These are phyloP conservation scores for Sylvia atricapilla DNA, from an alignment of 2,113 vertebrate species.

Conservation along the genomic window DNA sequence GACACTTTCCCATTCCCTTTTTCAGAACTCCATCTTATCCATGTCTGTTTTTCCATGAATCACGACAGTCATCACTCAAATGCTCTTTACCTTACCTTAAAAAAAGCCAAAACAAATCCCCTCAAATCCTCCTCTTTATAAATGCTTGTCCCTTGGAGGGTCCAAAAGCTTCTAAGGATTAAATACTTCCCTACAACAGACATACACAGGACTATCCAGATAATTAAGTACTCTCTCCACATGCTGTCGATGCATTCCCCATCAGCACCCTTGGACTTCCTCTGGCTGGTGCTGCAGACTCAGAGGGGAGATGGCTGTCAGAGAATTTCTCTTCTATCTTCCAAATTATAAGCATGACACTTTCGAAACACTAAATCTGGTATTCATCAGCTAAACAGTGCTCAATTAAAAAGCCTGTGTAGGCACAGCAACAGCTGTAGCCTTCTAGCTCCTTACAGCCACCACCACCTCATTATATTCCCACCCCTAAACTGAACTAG, in stretches of 20 bases:
- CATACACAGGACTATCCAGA: fast-evolving
- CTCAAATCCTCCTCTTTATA: not conserved
- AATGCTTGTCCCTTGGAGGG: not conserved
- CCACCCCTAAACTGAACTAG: not conserved
- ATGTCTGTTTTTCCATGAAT: not conserved
- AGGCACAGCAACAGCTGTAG: not conserved
- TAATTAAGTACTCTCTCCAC: not conserved
- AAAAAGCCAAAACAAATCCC: not conserved
- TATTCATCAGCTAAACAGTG: not conserved
- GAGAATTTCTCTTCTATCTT: not conserved
- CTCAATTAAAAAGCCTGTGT: not conserved
- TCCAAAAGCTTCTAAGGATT: not conserved
- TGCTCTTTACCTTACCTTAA: not conserved
- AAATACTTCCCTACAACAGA: not conserved
- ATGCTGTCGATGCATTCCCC: fast-evolving
- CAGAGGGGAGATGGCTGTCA: not conserved
- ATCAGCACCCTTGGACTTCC: not conserved
- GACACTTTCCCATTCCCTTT: not conserved
- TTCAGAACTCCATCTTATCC: not conserved
- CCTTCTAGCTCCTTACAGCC: not conserved
- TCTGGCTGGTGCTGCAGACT: not conserved
- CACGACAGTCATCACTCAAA: not conserved
- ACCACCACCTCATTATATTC: not conserved
- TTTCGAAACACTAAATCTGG: not conserved
- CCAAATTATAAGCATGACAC: not conserved